A percentile compares a stretch with the other conserved stretches of the same genome.
Evolutionary conservation across 2,113 vertebrate species (phyloP).

Genomic region (Platichthys flesus): DNA sequence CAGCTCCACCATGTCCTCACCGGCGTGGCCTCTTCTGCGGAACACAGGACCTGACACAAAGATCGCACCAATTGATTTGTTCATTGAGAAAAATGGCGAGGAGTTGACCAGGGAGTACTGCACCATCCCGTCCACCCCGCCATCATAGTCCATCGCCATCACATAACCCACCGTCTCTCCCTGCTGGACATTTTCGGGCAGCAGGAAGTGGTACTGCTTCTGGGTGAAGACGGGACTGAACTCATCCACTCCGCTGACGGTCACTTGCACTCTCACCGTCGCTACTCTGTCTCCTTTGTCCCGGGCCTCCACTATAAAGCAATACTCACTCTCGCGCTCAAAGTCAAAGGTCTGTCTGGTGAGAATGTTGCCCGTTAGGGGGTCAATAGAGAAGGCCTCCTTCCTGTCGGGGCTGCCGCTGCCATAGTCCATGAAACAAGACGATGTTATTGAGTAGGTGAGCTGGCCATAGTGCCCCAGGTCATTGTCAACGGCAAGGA

Average conservation of each 20-base stretch:
- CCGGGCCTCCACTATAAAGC: slow-evolving; percentile 88
- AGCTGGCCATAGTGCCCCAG: slow-evolving; percentile 87
- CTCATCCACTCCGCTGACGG: slow-evolving; percentile 90
- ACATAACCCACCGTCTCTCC: slow-evolving; percentile 87
- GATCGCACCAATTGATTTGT: slow-evolving; percentile 87
- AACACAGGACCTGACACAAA: slow-evolving; percentile 82
- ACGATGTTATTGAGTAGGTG: slow-evolving; percentile 88
- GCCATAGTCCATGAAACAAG: slow-evolving; percentile 82
- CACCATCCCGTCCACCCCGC: slow-evolving; percentile 88
- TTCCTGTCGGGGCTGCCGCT: slow-evolving; percentile 74
- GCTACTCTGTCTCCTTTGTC: slow-evolving; percentile 87
- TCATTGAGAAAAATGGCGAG: slow-evolving; percentile 87
- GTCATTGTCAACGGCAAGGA: slow-evolving; percentile 90
- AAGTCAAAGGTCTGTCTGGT: slow-evolving; percentile 90
- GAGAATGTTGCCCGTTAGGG: slow-evolving; percentile 88
- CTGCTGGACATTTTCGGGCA: slow-evolving; percentile 79
- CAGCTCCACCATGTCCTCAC: slow-evolving; percentile 80
- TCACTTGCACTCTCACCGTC: slow-evolving; percentile 84
- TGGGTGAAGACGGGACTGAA: slow-evolving; percentile 92
- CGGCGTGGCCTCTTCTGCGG: slow-evolving; percentile 68
- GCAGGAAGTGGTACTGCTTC: slow-evolving; percentile 86
- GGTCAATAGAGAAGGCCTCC: slow-evolving; percentile 88
- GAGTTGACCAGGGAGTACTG: slow-evolving; percentile 84
- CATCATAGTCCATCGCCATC: slow-evolving; percentile 88
- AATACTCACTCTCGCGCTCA: slow-evolving; percentile 86